Conservation (phyloP, 2,797 vertebrate species). For the Gadopsis marmoratus region DNA sequence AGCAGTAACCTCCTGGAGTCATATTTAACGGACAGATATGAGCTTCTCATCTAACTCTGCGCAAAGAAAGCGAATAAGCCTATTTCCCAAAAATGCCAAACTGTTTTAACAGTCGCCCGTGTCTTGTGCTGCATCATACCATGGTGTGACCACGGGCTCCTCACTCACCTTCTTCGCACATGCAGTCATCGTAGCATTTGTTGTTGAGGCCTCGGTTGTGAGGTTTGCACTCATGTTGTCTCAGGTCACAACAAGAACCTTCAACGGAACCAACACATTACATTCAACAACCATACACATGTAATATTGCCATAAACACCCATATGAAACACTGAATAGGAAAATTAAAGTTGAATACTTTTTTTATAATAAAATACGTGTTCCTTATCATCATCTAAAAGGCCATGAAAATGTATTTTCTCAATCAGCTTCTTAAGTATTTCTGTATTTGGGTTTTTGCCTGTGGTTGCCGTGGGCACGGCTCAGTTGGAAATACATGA, state of each 20-base stretch:
- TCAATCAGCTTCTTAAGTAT: neutral
- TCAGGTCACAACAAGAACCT: constrained; percentile 96
- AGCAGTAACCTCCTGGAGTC: neutral
- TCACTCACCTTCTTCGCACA: constrained; percentile 95
- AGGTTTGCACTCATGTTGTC: constrained; percentile 91
- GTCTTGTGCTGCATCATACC: neutral
- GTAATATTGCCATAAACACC: neutral
- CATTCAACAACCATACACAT: neutral
- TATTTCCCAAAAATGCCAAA: constrained; percentile 13
- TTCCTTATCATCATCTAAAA: neutral
- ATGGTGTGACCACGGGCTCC: neutral
- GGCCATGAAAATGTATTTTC: neutral
- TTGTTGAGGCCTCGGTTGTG: constrained; percentile 98
- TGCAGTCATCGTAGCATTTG: constrained; percentile 98
- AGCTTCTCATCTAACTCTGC: neutral
- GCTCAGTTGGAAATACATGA: neutral
- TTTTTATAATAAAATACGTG: too few species aligned
- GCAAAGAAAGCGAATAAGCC: neutral
- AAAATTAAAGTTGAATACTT: neutral
- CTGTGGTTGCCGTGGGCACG: neutral
- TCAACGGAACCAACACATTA: neutral
- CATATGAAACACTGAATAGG: neutral
- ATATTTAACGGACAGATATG: neutral
- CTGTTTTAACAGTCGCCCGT: neutral
- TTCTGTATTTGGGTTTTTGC: neutral